Base-by-base conservation (phyloP, 1,140 invertebrate species). In the Drosophila pandora region DNA sequence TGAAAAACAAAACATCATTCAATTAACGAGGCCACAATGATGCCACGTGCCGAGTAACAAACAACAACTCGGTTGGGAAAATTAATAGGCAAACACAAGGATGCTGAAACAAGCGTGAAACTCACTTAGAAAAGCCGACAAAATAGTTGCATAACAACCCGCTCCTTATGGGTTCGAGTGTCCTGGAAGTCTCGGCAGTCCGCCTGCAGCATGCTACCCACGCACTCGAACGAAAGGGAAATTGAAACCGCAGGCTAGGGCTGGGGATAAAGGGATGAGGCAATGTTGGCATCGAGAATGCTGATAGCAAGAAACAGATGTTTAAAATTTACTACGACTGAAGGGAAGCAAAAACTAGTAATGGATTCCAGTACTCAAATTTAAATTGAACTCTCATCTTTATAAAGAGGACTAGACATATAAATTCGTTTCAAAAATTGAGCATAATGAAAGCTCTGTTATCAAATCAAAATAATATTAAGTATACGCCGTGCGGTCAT, bases 51-150 rank as follows among this genome's bases (percentile, higher is more conserved):
- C 68, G 30, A 54, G 22, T 47, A 41, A 67, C 45, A 21, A 59
- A 39, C 21, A 52, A 53, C 28, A 55, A 45, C 21, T 34, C 62
- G 32, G 37, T 17, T 25, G 25, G 23, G 70, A 65, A 56, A 61
- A 75, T 62, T 60, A 65, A 61, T 61, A 56, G 59, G 47, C 48
- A 72, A 67, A 62, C 28, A 71, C 58, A 52, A 41, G 72, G 71
- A 76, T 74, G 73, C 63, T 32, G 68, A 58, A 71, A 58, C 30
- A 47, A 76, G 61, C 67, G 59, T 61, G 72, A 77, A 74, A 58
- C 72, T 73, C 43, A 73, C 73, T 82, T 53, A 77, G 57, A 81
- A 76, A 81, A 55, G 69, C 68, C 68, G 73, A 57, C 65, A 80
- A 64, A 76, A 53, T 55, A 53, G 52, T 77, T 81, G 73, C 69